Conservation (phyloP, 2,797 vertebrate genomes). For the Manis crassicaudata region DNA sequence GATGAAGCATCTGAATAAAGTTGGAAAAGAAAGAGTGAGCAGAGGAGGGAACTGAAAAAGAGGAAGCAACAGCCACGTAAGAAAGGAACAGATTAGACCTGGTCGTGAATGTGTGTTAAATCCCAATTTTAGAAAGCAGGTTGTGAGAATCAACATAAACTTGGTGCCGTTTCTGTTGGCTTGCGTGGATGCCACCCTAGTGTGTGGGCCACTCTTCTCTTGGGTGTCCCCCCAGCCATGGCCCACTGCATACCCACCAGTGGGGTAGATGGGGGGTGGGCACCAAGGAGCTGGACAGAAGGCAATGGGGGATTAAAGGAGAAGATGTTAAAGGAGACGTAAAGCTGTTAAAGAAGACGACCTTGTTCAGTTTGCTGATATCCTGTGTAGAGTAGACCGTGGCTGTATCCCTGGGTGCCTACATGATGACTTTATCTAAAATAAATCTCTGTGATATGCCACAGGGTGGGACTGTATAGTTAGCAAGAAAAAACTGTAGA, state of each 20-base stretch:
- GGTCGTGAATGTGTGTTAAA: not conserved
- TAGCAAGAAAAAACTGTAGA: not conserved
- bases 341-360: not conserved
- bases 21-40: not conserved
- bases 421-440: not conserved
- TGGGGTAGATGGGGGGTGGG: not conserved
- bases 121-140: not conserved
- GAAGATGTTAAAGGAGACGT: not conserved
- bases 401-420: not conserved
- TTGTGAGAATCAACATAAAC: not conserved
- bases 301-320: no score
- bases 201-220: not conserved
- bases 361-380: not conserved
- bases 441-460: not conserved
- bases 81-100: not conserved
- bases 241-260: not conserved
- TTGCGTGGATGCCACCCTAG: not conserved
- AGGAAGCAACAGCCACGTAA: not conserved
- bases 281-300: not conserved
- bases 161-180: not conserved
- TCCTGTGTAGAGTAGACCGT: not conserved
- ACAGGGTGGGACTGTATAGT: not conserved
- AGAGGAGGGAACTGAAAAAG: not conserved
- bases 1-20: not conserved
- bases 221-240: not conserved